Evolutionary conservation across 2,113 vertebrate genomes (phyloP).

Genomic region (Corynorhinus townsendii): DNA sequence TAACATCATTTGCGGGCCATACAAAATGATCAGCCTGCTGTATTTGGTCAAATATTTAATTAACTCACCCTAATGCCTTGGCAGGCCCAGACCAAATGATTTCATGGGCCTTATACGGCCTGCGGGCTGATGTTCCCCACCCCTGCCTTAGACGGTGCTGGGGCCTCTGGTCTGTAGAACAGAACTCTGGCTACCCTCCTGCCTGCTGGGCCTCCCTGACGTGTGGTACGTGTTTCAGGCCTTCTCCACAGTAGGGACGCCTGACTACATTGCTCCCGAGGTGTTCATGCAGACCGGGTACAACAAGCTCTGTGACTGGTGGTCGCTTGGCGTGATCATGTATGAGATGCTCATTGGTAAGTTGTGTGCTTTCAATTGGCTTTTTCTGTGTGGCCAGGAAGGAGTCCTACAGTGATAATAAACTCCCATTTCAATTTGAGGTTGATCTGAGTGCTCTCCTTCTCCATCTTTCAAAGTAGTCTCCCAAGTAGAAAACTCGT

Average conservation of each 20-base stretch:
- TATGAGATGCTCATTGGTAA: slow-evolving; percentile 98
- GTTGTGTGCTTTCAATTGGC: slow-evolving; percentile 1
- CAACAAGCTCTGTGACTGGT: slow-evolving; percentile 99
- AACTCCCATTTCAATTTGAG: not conserved
- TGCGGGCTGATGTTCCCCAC: no score
- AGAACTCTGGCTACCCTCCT: not conserved
- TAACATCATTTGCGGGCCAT: no score
- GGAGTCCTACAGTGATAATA: not conserved
- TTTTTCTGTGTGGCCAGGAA: not conserved
- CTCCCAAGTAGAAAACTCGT: not conserved
- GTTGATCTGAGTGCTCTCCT: not conserved
- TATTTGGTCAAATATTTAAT: no score
- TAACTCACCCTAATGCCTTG: no score
- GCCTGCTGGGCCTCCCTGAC: slow-evolving; percentile 25
- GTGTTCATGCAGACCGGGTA: slow-evolving; percentile 98
- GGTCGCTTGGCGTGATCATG: slow-evolving; percentile 98
- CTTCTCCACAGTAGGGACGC: slow-evolving; percentile 96
- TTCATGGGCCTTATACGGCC: no score
- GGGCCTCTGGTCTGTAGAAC: not conserved
- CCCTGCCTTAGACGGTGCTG: not conserved
- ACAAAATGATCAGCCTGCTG: no score
- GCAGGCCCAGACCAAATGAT: no score
- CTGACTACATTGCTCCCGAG: slow-evolving; percentile 97
- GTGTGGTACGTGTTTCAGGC: slow-evolving; percentile 82
- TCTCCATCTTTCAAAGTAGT: not conserved